phyloP scores from a whole-genome alignment of 2,888 invertebrate species.

The Aricia artaxerxes region DNA sequence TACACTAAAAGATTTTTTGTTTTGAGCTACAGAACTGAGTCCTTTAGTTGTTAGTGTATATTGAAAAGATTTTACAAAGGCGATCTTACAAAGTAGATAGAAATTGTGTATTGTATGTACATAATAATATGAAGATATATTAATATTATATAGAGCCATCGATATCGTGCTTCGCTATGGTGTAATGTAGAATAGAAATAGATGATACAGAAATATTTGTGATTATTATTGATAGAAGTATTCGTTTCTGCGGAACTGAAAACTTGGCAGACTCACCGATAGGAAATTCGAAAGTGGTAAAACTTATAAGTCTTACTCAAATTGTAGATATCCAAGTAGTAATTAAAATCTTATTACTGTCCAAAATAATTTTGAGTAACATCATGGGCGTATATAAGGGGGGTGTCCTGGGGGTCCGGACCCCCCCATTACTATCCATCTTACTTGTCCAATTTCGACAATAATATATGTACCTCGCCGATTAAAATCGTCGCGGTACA shows the following conservation, averaged over 20 bases:
- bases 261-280: neutral
- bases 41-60: neutral
- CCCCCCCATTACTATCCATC: too few relatives aligned
- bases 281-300: neutral
- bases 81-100: neutral
- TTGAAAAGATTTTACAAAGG: neutral
- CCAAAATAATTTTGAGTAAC: too few relatives aligned
- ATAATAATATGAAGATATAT: neutral
- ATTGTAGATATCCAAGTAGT: too few relatives aligned
- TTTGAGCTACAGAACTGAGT: neutral
- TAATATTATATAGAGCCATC: neutral
- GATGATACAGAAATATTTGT: neutral
- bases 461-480: too few relatives aligned
- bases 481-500: too few relatives aligned
- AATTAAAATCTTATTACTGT: too few relatives aligned
- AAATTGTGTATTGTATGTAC: slow-evolving; percentile 7
- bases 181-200: slow-evolving; percentile 13
- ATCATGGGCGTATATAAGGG: too few relatives aligned
- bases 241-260: too few relatives aligned
- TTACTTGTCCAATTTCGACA: too few relatives aligned
- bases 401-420: too few relatives aligned
- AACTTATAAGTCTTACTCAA: too few relatives aligned
- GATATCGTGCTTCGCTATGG: neutral
- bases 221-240: neutral
- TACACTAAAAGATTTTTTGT: neutral